Evolutionary conservation across 2,113 vertebrate species (phyloP).

Genomic region (Ammodytes marinus): DNA sequence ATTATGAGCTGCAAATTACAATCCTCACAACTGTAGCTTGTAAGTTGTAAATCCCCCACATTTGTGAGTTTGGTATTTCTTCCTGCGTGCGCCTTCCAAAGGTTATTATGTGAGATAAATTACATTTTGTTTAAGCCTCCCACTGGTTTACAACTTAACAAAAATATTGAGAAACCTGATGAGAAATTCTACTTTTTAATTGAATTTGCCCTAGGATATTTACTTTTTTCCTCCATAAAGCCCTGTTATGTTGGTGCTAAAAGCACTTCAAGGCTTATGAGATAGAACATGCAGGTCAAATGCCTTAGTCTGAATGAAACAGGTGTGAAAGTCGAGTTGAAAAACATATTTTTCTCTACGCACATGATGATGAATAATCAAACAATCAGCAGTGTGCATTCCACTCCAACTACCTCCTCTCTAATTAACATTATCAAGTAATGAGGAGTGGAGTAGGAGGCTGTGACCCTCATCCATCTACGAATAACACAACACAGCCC

Average conservation of each 20-base stretch:
- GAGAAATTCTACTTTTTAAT: not conserved
- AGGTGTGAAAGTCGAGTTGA: not conserved
- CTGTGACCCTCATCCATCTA: slow-evolving; percentile 48
- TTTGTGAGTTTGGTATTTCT: not conserved
- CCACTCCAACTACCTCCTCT: slow-evolving; percentile 4
- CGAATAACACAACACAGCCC: slow-evolving; percentile 58
- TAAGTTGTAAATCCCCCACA: not conserved
- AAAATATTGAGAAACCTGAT: not conserved
- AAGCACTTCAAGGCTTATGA: not conserved
- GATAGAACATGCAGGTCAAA: not conserved
- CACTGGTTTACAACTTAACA: not conserved
- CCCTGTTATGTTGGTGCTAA: not conserved
- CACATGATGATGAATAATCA: slow-evolving; percentile 51
- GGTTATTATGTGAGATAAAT: slow-evolving; percentile 14
- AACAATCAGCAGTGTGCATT: slow-evolving; percentile 27
- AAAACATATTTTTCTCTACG: not conserved
- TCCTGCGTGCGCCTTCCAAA: not conserved
- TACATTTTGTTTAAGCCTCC: slow-evolving; percentile 1
- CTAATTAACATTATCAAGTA: slow-evolving; percentile 74
- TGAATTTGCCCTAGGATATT: slow-evolving; percentile 19
- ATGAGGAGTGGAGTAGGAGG: slow-evolving; percentile 60
- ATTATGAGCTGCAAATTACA: not conserved
- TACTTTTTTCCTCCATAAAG: not conserved
- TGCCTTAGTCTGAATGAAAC: not conserved
- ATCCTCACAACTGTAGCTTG: not conserved